Conservation (phyloP, 2,797 vertebrate genomes). For the Sebastes trivittatus region DNA sequence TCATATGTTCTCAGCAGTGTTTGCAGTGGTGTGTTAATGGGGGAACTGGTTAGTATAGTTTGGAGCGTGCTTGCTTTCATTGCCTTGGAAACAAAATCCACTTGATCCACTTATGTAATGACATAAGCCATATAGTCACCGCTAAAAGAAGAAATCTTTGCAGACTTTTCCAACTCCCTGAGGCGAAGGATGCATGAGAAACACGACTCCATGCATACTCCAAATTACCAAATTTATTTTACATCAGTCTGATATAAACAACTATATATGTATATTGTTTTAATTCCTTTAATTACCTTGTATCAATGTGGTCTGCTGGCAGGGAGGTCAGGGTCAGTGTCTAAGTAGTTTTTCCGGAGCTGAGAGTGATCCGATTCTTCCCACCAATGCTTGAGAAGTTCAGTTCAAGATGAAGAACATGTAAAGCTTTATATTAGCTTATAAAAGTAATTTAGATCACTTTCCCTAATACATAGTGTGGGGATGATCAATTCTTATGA, state of each 20-base stretch:
- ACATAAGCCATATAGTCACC: slow-evolving; percentile 45
- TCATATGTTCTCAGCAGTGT: neutral
- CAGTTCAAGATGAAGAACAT: neutral
- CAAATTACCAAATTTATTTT: neutral
- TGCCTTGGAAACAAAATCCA: slow-evolving; percentile 53
- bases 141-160: slow-evolving; percentile 25
- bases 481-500: too few species aligned
- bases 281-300: neutral
- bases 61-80: slow-evolving; percentile 26
- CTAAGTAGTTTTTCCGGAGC: neutral
- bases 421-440: neutral
- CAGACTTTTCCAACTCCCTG: slow-evolving; percentile 33
- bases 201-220: neutral
- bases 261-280: neutral
- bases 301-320: neutral
- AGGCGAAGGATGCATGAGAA: slow-evolving; percentile 25
- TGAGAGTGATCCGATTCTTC: neutral
- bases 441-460: too few species aligned
- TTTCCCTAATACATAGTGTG: too few species aligned
- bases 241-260: neutral
- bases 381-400: neutral
- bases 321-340: neutral
- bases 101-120: slow-evolving; percentile 60
- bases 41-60: slow-evolving; percentile 26
- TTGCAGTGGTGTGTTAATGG: slow-evolving; percentile 2